Percentiles rank a stretch among this genome's conserved stretches.
Conservation (phyloP, 2,888 invertebrate species). For the Meiosimyza decipiens region DNA sequence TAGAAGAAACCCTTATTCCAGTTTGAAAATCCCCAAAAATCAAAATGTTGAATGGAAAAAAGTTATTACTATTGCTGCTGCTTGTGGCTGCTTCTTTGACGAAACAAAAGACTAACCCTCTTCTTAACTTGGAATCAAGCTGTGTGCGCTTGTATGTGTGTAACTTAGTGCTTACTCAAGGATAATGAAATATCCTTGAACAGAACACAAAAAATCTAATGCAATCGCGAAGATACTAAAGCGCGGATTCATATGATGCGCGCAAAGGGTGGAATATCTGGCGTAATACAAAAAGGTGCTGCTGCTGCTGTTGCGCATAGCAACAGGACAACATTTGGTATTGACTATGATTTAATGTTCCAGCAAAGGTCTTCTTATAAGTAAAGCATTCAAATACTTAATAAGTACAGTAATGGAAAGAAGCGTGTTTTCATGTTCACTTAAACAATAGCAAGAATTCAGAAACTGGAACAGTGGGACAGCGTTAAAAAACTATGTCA, state of each 20-base stretch:
- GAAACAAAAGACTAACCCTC: no score
- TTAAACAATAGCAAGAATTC: neutral
- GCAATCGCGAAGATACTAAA: constrained; percentile 26
- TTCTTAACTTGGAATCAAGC: no score
- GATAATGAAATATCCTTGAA: constrained; percentile 1
- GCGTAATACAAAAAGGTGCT: neutral
- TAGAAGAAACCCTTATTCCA: constrained; percentile 5
- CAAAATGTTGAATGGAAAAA: no score
- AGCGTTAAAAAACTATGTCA: neutral
- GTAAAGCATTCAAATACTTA: neutral
- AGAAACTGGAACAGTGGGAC: constrained; percentile 11
- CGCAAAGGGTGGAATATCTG: constrained; percentile 33
- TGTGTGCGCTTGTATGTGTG: no score
- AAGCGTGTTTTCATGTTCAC: constrained; percentile 10
- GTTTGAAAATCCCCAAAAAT: no score
- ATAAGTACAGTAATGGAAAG: constrained; percentile 30
- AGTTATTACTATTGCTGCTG: no score
- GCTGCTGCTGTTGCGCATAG: constrained; percentile 29
- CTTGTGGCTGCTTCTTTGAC: no score
- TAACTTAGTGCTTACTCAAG: no score
- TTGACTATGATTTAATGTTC: constrained; percentile 9
- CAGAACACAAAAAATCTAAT: neutral
- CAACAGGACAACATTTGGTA: constrained; percentile 40
- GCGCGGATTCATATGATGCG: neutral
- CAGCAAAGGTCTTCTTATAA: constrained; percentile 5